These are phyloP conservation scores for Micropterix aruncella DNA, from an alignment of 2,888 invertebrate species.

Conservation along the genomic window DNA sequence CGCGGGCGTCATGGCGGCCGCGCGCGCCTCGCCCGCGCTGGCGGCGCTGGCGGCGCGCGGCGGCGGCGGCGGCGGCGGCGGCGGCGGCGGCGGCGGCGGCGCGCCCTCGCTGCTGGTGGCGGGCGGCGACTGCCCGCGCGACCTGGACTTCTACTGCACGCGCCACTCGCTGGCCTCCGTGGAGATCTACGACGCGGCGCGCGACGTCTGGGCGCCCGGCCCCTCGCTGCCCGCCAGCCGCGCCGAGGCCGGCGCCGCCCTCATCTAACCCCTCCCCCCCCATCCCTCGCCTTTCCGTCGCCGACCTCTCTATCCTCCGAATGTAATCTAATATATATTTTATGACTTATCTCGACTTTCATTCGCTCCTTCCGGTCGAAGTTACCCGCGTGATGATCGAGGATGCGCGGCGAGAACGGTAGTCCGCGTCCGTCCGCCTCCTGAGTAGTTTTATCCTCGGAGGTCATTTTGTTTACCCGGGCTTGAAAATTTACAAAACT, in stretches of 20 bases:
- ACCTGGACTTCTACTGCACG: slow-evolving; percentile 66
- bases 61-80: slow-evolving; percentile 64
- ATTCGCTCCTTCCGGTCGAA: too few relatives aligned
- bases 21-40: slow-evolving; percentile 67
- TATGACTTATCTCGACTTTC: too few relatives aligned
- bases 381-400: too few relatives aligned
- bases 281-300: too few relatives aligned
- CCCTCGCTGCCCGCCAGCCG: slow-evolving; percentile 70
- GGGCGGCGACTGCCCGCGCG: slow-evolving; percentile 73
- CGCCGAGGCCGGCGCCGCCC: slow-evolving; percentile 77
- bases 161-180: slow-evolving; percentile 72
- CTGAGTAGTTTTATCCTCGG: too few relatives aligned
- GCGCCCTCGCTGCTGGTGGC: slow-evolving; percentile 69
- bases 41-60: slow-evolving; percentile 40
- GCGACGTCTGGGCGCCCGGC: slow-evolving; percentile 62
- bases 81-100: slow-evolving; percentile 78
- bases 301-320: too few relatives aligned
- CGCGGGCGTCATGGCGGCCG: slow-evolving; percentile 73
- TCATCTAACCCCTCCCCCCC: slow-evolving; percentile 41
- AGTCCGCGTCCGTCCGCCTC: too few relatives aligned
- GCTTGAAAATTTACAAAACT: too few relatives aligned
- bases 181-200: slow-evolving; percentile 56
- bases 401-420: too few relatives aligned
- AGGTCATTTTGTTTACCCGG: too few relatives aligned
- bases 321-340: too few relatives aligned